Base-by-base conservation (phyloP, 2,113 vertebrate species). In the Erythrolamprus reginae region DNA sequence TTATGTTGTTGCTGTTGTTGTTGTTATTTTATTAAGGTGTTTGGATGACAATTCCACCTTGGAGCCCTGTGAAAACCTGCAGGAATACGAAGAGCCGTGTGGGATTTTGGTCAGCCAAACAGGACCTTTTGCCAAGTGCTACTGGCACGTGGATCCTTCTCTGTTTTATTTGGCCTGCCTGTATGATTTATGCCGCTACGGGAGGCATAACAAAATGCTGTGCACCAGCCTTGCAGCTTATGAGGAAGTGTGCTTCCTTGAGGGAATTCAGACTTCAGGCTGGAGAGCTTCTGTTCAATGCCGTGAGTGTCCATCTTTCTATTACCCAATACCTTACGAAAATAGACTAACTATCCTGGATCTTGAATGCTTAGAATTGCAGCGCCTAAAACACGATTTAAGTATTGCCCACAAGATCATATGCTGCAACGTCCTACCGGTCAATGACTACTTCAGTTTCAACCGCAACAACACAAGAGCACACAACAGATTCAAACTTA, bases 221-320 rank as follows among this genome's bases (percentile, higher is more conserved):
- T 97, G 96, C 61, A 93, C 93, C 28, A 95, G 95, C 58, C 93
- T 97, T 15, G 92, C 92, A 2, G 94, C 95, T 82, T 97, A 97
- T 77, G 96, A 96, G 83, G 92, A 0, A 51, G 90, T 89, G 5
- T 97, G 96, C 87, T 52, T 91, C 3, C 53, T 93, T 38, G 19
- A 96, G 6, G 96, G 91, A 2, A 58, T 97, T 10, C 82, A 92
- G 91, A 95, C 48, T 7, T 92, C 53, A 1, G 89, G 95, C 1
- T 97, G 97, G 97, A 95, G 89, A n/a, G 26, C 93, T 0, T 90
- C 48, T 84, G 90, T 95, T 23, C 84, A 53, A 0, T 97, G 97
- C 92, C 92, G 97, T 97, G 95, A 84, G 95, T 93, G 3, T 21
- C 90, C 15, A 8, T 47, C 5, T 10, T 61, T 82, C n/a, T 17